Percentiles rank a stretch among this genome's conserved stretches.
Evolutionary conservation across 2,113 vertebrate genomes (phyloP).

Genomic region (Cheirogaleus medius): DNA sequence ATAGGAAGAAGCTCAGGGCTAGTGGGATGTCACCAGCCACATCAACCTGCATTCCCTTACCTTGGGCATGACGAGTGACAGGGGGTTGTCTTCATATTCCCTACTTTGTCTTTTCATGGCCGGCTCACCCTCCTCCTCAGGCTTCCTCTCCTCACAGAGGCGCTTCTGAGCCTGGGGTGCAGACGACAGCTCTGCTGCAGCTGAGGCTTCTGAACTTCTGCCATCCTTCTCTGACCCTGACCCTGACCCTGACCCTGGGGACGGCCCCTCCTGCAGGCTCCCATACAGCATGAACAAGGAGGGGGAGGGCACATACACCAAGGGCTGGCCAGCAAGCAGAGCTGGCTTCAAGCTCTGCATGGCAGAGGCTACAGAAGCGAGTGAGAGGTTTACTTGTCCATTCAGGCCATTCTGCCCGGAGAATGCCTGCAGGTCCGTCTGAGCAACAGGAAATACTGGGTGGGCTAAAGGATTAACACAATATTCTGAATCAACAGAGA

Average conservation of each 20-base stretch:
- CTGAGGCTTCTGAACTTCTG: neutral
- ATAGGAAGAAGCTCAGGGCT: neutral
- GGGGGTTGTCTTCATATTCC: slow-evolving; percentile 72
- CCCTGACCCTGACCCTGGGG: neutral
- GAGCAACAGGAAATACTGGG: slow-evolving; percentile 67
- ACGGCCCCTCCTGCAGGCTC: slow-evolving; percentile 61
- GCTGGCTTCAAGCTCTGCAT: slow-evolving; percentile 68
- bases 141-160: slow-evolving; percentile 42
- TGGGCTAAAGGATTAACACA: slow-evolving; percentile 73
- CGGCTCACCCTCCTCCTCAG: slow-evolving; percentile 72
- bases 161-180: slow-evolving; percentile 72
- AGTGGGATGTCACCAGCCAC: rapidly evolving
- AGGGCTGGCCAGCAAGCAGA: slow-evolving; percentile 73
- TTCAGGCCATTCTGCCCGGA: slow-evolving; percentile 53
- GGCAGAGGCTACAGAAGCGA: neutral
- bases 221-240: neutral
- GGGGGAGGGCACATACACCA: slow-evolving; percentile 90
- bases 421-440: slow-evolving; percentile 64
- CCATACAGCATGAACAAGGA: slow-evolving; percentile 91
- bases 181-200: neutral
- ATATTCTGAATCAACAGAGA: slow-evolving; percentile 83
- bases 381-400: slow-evolving; percentile 43
- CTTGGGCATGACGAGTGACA: slow-evolving; percentile 84
- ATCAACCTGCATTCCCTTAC: slow-evolving; percentile 57
- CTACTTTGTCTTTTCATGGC: slow-evolving; percentile 77